Evolutionary conservation across 2,888 invertebrate genomes (phyloP).

Genomic region (Cynaeus angustus): DNA sequence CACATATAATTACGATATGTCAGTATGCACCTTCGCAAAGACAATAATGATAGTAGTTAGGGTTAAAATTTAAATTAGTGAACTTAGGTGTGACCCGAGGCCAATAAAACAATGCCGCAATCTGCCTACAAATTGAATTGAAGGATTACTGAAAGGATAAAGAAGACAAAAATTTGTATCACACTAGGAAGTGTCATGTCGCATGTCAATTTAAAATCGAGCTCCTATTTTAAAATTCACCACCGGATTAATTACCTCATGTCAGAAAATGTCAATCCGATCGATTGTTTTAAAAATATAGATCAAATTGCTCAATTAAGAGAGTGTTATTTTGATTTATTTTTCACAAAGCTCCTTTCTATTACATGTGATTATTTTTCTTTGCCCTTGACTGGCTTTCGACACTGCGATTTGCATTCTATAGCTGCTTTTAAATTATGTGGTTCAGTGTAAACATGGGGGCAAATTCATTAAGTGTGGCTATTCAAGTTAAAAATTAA

Average conservation of each 20-base stretch:
- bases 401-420: conserved; percentile 28
- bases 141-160: conserved; percentile 37
- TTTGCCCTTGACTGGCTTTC: conserved; percentile 36
- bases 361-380: conserved; percentile 17
- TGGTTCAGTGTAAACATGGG: conserved; percentile 25
- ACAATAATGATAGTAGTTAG: conserved; percentile 39
- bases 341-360: conserved; percentile 22
- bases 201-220: conserved; percentile 7
- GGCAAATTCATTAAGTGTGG: conserved; percentile 28
- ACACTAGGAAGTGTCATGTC: conserved; percentile 40
- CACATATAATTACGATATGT: conserved; percentile 25
- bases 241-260: conserved; percentile 11
- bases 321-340: conserved; percentile 26
- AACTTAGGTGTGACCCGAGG: conserved; percentile 44
- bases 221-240: conserved; percentile 20
- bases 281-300: conserved; percentile 15
- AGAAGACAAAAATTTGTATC: conserved; percentile 23
- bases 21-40: conserved; percentile 35
- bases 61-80: conserved; percentile 37
- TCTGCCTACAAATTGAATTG: conserved; percentile 17
- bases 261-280: conserved; percentile 7
- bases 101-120: conserved; percentile 33
- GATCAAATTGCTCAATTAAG: conserved; percentile 17
- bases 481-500: conserved; percentile 35
- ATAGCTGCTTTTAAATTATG: conserved; percentile 16